Conservation (phyloP, 2,113 vertebrate genomes). For the Tor tambroides region DNA sequence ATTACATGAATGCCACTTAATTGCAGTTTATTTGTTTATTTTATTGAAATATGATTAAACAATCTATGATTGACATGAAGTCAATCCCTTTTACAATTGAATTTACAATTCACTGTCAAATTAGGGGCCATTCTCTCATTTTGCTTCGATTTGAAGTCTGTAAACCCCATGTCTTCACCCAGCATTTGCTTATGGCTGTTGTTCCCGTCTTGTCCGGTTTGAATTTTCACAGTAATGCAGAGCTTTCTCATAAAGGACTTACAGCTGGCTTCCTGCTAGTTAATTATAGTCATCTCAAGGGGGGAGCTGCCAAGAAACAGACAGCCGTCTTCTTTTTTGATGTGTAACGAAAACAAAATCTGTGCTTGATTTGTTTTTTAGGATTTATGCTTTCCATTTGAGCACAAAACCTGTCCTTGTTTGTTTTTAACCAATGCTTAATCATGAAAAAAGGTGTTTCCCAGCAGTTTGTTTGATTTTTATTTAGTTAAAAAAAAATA, state of each 20-base stretch:
- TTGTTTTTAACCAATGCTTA: background rate
- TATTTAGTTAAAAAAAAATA: too few species aligned
- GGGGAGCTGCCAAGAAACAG: slow-evolving; percentile 22
- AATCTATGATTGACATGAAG: background rate
- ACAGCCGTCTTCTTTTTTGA: slow-evolving; percentile 9
- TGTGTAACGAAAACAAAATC: background rate
- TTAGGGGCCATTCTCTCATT: background rate
- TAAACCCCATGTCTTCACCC: background rate
- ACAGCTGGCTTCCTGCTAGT: slow-evolving; percentile 37
- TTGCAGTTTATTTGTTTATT: background rate
- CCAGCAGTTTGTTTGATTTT: too few species aligned
- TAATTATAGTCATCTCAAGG: slow-evolving; percentile 40
- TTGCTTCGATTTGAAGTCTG: background rate
- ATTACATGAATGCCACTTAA: background rate
- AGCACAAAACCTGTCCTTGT: background rate
- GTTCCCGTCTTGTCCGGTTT: background rate
- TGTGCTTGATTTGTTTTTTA: background rate
- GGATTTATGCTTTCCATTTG: background rate
- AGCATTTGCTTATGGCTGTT: background rate
- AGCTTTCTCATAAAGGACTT: slow-evolving; percentile 31
- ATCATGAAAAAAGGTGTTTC: background rate
- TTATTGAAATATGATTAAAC: background rate
- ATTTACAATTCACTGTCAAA: background rate
- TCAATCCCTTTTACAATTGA: background rate
- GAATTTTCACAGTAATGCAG: slow-evolving; percentile 15